A percentile compares a stretch with the other conserved stretches of the same genome.
Evolutionary conservation across 2,888 invertebrate genomes (phyloP).

Genomic region (Erebia ligea): DNA sequence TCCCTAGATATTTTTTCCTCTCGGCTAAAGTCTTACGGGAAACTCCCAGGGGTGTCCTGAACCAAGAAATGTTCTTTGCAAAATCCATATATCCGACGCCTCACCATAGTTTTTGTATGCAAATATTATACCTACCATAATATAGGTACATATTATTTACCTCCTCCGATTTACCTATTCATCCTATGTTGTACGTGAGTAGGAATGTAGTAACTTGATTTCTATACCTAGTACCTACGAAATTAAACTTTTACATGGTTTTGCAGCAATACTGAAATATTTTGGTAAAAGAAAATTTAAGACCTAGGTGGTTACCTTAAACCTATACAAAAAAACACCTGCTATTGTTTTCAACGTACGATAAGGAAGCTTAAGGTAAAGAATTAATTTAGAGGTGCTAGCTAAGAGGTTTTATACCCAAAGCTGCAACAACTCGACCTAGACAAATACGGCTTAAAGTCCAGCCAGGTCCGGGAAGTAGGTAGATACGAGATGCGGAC

Average conservation of each 20-base stretch:
- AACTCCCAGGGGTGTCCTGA: conserved; percentile 7
- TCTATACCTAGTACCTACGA: no score
- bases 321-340: no score
- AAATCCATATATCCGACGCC: background rate
- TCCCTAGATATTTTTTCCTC: background rate
- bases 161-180: no score
- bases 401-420: background rate
- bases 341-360: no score
- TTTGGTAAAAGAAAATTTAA: no score
- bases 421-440: background rate
- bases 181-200: no score
- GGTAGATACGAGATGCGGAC: conserved; percentile 22
- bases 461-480: conserved; percentile 23
- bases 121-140: background rate
- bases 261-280: no score
- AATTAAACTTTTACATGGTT: no score
- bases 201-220: no score
- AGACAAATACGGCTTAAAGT: background rate
- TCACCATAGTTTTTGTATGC: background rate
- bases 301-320: no score
- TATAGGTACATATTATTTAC: no score
- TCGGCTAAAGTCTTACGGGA: conserved; percentile 6
- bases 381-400: background rate
- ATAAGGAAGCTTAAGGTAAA: background rate
- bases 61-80: conserved; percentile 13